phyloP scores from a whole-genome alignment of 2,888 invertebrate species.

The Stenurella melanura region DNA sequence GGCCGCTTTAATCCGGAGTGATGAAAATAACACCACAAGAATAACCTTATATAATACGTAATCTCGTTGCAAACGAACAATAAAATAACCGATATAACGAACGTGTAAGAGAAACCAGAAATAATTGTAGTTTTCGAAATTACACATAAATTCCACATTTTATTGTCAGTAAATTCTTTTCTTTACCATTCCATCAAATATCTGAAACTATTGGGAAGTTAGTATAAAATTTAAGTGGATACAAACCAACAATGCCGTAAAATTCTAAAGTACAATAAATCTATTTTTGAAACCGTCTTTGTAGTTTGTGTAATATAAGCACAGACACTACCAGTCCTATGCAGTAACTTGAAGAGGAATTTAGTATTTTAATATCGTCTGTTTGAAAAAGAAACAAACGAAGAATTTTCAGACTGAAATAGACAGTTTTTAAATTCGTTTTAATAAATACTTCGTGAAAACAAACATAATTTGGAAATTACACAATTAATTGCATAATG shows the following conservation, averaged over 20 bases:
- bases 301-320: slow-evolving; percentile 15
- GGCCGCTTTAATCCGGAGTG: background rate
- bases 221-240: background rate
- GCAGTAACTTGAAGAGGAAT: background rate
- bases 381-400: background rate
- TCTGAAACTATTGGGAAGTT: slow-evolving; percentile 2
- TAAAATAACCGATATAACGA: slow-evolving; percentile 8
- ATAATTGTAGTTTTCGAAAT: slow-evolving; percentile 8
- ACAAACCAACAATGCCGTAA: background rate
- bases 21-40: background rate
- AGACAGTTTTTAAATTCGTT: background rate
- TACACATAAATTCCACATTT: slow-evolving; percentile 1
- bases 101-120: slow-evolving; percentile 14
- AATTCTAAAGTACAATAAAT: slow-evolving; percentile 14
- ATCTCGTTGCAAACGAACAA: slow-evolving; percentile 1
- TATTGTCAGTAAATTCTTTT: background rate
- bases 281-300: slow-evolving; percentile 18
- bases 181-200: background rate
- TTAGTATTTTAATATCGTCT: background rate
- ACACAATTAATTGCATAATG: no score
- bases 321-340: background rate
- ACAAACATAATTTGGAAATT: no score
- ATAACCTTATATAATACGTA: background rate
- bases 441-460: no score
- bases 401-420: background rate